Percentiles rank a stretch among this genome's conserved stretches.
Evolutionary conservation across 1,140 invertebrate genomes (phyloP).

Genomic region (Drosophila kohkoa): DNA sequence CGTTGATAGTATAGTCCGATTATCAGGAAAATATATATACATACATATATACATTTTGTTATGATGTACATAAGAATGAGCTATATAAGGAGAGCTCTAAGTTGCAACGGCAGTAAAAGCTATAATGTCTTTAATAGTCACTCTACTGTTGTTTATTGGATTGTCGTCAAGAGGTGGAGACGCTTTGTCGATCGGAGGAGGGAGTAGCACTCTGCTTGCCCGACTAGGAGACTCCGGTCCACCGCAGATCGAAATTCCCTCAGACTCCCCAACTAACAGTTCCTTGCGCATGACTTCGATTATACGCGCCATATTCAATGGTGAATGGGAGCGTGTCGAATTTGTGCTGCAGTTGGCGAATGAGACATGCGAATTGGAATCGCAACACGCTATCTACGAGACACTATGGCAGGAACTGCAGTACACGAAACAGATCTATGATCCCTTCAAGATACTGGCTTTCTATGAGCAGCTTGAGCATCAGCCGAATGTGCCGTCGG

Average conservation of each 20-base stretch:
- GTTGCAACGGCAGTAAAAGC: constrained; percentile 10
- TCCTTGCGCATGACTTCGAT: constrained; percentile 34
- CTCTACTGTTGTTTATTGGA: constrained; percentile 29
- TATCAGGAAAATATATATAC: too few relatives aligned
- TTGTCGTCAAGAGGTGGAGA: background rate
- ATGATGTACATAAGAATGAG: background rate
- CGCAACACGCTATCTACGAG: constrained; percentile 16
- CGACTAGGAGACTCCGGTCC: constrained; percentile 16
- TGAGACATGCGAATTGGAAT: background rate
- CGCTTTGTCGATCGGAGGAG: background rate
- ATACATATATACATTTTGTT: too few relatives aligned
- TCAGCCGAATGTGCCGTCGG: constrained; percentile 33
- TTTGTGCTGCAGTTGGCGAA: background rate
- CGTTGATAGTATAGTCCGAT: too few relatives aligned
- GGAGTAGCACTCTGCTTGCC: background rate
- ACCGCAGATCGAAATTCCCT: constrained; percentile 20
- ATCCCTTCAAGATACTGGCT: constrained; percentile 54
- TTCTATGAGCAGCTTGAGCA: constrained; percentile 50
- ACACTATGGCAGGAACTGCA: constrained; percentile 66
- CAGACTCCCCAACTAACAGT: background rate
- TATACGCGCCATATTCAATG: constrained; percentile 57
- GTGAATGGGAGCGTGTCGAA: constrained; percentile 56
- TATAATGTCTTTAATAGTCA: constrained; percentile 11
- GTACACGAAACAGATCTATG: constrained; percentile 57
- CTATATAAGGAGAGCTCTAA: constrained; percentile 44